Base-by-base conservation (phyloP, 1,140 invertebrate genomes). In the Zaprionus lachaisei region DNA sequence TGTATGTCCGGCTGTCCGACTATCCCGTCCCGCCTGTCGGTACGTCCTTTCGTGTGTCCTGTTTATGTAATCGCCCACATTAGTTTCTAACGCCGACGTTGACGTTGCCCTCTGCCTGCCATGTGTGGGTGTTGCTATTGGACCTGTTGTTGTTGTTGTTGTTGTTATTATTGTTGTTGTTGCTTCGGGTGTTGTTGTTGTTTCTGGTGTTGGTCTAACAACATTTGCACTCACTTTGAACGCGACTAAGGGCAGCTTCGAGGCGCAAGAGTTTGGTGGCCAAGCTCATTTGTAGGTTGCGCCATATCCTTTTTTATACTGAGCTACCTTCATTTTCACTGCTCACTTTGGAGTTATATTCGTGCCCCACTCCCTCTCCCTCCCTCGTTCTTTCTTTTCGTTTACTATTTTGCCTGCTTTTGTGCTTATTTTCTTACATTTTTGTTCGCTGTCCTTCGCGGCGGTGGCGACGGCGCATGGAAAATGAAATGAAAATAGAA, bases 401-500 rank as follows among this genome's bases (percentile, higher is more conserved):
- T 75, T 74, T 56, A 65, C 77, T 71, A 77, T 70, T 62, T 80
- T 81, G 15, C 11, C 12, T 15, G 20, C 63, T 24, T 49, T 56
- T 31, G 15, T 56, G 26, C 51, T 24, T 55, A 22, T 63, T 54
- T 55, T 57, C 44, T 71, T 69, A 60, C 72, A 34, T 34, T 62
- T 79, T 78, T 68, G 37, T 47, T 70, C 58, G 61, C 49, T 80
- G 61, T 64, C 73, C 70, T 83, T 76, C 31, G 9, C 31, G 9
- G 31, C 74, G 75, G 67, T 79, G 72, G 41, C 80, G 79, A 61
- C 82, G 72, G 81, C 81, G 76, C 85, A 81, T 82, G 86, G 85
- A 90, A 90, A 90, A 90, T 85, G 77, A 91, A 89, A 90, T 90
- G 85, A 90, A 90, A 90, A 90, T 90, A 90, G 81, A 90, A 90